Base-by-base conservation (phyloP, 37 sponge, comb jelly and placozoan species). In the Agelas oroides region DNA sequence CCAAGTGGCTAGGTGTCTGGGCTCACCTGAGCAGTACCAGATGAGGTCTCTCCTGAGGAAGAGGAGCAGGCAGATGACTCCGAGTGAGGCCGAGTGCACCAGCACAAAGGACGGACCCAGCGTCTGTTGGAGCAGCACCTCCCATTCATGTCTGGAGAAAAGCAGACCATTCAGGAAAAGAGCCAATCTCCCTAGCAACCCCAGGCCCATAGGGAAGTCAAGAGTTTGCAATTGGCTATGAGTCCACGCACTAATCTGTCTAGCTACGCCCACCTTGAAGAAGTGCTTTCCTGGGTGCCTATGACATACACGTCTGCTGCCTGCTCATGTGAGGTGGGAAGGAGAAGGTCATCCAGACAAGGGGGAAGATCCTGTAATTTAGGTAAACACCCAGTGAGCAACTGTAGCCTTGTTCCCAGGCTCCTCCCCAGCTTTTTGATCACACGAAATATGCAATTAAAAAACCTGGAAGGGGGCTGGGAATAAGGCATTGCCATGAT, bases 251-350 rank as follows among this genome's bases (percentile, higher is more conserved):
- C 16, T 57, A 57, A 57, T 20, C 59, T 28, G 5, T 62, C 5
- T 5, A 5, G 63, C 15, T 23, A 66, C 8, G 2, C 82, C 59
- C 55, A 83, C 86, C 83, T 84, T 53, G 75, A 70, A 40, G 90
- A 87, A n/a, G 91, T 84, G 52, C 88, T 86, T 83, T 97, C 98
- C 62, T 97, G 98, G 8, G 91, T 85, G 1, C 98, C 98, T 2
- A 97, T 86, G 13, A 92, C 89, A 86, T 81, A 95, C 63, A 97
- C 75, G 65, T 97, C 98, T 37, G 97, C 79, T 25, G 86, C 83
- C 16, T 52, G 37, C 37, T 93, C 77, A 0, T 86, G 84, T 17
- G 84, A 34, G 0, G 60, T 54, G 1, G 98, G 98, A 25, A 97
- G 73, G 31, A 97, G 84, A 52, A 97, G 78, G 60, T 97, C 96